These are phyloP conservation scores for Todiramphus chloris DNA, from an alignment of 2,113 vertebrate genomes.

Conservation along the genomic window DNA sequence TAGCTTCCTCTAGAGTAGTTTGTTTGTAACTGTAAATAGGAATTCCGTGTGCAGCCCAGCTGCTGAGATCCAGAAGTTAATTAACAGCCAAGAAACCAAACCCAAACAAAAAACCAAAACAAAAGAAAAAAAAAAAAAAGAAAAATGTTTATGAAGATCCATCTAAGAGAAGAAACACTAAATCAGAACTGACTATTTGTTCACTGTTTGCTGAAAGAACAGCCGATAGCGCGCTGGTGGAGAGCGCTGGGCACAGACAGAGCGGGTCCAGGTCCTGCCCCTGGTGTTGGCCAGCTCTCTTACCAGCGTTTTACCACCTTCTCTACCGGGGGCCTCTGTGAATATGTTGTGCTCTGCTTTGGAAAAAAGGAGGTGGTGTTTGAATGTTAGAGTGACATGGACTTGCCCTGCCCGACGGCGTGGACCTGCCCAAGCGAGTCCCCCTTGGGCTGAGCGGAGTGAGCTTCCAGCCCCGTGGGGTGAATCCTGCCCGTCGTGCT, in stretches of 20 bases:
- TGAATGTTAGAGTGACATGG: too few relatives aligned
- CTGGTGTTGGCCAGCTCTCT: neutral
- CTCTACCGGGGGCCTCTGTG: neutral
- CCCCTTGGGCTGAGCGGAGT: rapidly evolving
- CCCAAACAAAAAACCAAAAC: neutral
- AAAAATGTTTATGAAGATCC: neutral
- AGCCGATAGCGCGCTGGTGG: rapidly evolving
- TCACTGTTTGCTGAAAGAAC: neutral
- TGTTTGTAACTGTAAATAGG: neutral
- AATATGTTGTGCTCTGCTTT: neutral
- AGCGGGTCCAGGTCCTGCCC: neutral
- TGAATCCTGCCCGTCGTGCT: neutral
- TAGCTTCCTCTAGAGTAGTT: neutral
- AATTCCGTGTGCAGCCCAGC: neutral
- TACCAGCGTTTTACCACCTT: neutral
- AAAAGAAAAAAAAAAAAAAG: neutral
- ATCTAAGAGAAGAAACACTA: neutral
- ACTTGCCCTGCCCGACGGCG: rapidly evolving
- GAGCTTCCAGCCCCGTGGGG: too few relatives aligned
- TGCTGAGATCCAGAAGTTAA: neutral
- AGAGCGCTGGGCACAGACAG: rapidly evolving
- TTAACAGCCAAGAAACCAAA: neutral
- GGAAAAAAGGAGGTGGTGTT: neutral
- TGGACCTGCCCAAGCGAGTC: neutral
- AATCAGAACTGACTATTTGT: neutral